Conservation (phyloP, 2,113 vertebrate species). For the Plestiodon gilberti region DNA sequence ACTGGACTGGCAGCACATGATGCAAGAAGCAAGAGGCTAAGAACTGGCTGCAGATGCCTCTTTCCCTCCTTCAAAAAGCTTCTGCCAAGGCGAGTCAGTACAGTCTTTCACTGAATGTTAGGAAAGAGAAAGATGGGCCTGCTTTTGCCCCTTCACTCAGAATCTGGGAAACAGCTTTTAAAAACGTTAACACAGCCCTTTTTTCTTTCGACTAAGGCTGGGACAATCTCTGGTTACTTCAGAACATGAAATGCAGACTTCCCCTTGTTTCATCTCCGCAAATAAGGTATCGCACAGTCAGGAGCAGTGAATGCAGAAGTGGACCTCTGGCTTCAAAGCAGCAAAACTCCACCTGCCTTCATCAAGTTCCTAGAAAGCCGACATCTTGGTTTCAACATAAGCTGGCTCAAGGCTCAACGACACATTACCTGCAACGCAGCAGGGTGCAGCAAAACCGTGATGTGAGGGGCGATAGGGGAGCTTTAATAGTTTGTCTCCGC, state of each 20-base stretch:
- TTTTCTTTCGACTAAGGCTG: not conserved
- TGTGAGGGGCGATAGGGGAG: too few species aligned
- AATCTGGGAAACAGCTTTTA: not conserved
- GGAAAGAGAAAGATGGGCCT: not conserved
- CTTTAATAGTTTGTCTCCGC: too few species aligned
- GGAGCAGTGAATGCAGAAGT: not conserved
- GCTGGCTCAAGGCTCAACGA: not conserved
- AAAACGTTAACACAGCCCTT: fast-evolving
- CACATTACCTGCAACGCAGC: too few species aligned
- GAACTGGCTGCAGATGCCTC: not conserved
- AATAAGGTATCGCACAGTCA: not conserved
- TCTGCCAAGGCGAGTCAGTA: not conserved
- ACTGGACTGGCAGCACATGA: constrained; percentile 8
- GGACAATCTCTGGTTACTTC: not conserved
- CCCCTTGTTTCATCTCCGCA: not conserved
- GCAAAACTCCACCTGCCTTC: not conserved
- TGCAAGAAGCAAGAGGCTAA: not conserved
- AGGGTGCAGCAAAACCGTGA: too few species aligned
- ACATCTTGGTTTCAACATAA: fast-evolving
- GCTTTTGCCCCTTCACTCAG: not conserved
- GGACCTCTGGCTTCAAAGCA: not conserved
- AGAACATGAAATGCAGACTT: fast-evolving
- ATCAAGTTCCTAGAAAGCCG: not conserved
- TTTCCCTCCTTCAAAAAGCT: not conserved
- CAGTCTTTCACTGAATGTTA: not conserved